phyloP scores from a whole-genome alignment of 2,797 vertebrate genomes.

The Etheostoma nigrum region DNA sequence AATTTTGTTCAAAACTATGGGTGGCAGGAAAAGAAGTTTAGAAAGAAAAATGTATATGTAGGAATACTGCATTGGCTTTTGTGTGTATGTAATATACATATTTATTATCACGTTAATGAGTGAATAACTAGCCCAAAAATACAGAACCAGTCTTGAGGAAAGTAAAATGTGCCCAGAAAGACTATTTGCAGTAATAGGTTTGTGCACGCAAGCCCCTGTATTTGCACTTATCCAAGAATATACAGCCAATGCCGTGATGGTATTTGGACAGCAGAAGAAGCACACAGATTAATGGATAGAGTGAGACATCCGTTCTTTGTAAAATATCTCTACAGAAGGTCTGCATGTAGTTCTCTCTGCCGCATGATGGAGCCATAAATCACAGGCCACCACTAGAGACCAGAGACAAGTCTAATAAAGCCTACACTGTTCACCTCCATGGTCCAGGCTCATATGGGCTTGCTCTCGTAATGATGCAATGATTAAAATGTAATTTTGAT shows the following conservation, averaged over 20 bases:
- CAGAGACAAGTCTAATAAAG: constrained; percentile 3
- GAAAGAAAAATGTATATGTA: neutral
- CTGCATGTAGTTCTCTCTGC: constrained; percentile 26
- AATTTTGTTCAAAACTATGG: neutral
- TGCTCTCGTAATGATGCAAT: neutral
- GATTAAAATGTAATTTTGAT: neutral
- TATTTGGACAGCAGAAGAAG: neutral
- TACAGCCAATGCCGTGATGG: neutral
- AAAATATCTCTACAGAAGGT: constrained; percentile 3
- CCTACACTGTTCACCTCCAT: neutral
- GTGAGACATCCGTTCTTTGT: constrained; percentile 34
- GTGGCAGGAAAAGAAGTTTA: neutral
- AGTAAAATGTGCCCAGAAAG: neutral
- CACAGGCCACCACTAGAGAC: constrained; percentile 19
- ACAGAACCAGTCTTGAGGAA: neutral
- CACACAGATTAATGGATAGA: constrained; percentile 5
- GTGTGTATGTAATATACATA: no score
- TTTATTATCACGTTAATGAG: neutral
- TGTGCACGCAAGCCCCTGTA: neutral
- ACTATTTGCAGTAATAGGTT: neutral
- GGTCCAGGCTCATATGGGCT: neutral
- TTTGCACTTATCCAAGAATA: neutral
- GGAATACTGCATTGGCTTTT: neutral
- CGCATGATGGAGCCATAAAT: constrained; percentile 73
- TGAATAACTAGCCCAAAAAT: neutral